Conservation (phyloP, 2,797 vertebrate genomes). For the Acanthurus lineatus region DNA sequence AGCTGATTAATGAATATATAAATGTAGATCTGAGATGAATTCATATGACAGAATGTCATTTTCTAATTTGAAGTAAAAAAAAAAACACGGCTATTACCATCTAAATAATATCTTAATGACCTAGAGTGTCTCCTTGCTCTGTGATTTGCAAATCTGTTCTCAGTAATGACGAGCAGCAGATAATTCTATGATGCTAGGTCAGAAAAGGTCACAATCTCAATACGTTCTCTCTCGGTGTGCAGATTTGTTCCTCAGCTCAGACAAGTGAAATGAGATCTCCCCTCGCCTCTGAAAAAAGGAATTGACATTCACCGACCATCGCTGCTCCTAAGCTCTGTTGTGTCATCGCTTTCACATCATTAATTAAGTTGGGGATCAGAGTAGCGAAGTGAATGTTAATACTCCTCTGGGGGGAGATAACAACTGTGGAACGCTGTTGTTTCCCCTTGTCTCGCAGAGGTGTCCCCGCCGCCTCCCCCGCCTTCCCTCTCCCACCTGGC, state of each 20-base stretch:
- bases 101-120: conserved; percentile 66
- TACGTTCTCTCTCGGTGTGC: conserved; percentile 43
- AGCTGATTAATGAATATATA: conserved; percentile 42
- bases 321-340: conserved; percentile 69
- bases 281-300: conserved; percentile 5
- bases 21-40: conserved; percentile 61
- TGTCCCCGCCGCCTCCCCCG: conserved; percentile 49
- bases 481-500: conserved; percentile 91
- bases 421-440: conserved; percentile 58
- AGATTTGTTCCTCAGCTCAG: conserved; percentile 57
- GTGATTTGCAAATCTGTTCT: conserved; percentile 66
- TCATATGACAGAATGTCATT: conserved; percentile 41
- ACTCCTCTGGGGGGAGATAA: conserved; percentile 66
- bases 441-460: conserved; percentile 68
- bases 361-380: conserved; percentile 77
- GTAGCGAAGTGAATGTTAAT: conserved; percentile 72
- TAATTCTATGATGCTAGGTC: conserved; percentile 60
- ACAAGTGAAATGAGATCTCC: conserved; percentile 58
- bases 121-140: conserved; percentile 51
- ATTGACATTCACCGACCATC: conserved; percentile 67
- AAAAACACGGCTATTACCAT: conserved; percentile 60
- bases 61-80: conserved; percentile 42
- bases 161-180: conserved; percentile 56
- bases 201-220: conserved; percentile 67
- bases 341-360: conserved; percentile 81